Percentiles rank a stretch among this genome's conserved stretches.
Conservation (phyloP, 2,888 invertebrate genomes). For the Campoplex nolae region DNA sequence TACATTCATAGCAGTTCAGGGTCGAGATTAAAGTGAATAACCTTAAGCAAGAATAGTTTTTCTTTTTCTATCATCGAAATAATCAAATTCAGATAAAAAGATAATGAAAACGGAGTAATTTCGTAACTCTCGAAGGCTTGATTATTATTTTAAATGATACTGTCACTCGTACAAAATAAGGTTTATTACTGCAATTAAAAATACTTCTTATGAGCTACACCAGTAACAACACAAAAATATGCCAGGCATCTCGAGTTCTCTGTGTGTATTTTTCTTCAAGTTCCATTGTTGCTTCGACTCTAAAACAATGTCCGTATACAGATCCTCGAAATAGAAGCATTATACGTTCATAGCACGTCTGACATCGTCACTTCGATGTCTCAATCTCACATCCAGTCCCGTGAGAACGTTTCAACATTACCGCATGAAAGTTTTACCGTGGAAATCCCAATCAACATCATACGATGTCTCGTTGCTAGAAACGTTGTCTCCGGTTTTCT, state of each 20-base stretch:
- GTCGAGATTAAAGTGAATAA: background rate
- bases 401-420: slow-evolving; percentile 47
- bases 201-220: background rate
- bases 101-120: background rate
- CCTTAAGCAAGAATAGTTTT: too few relatives aligned
- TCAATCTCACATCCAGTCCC: slow-evolving; percentile 39
- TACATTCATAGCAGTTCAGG: too few relatives aligned
- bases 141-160: background rate
- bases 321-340: slow-evolving; percentile 11
- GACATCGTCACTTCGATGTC: slow-evolving; percentile 35
- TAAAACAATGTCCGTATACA: slow-evolving; percentile 5
- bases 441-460: slow-evolving; percentile 60
- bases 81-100: too few relatives aligned
- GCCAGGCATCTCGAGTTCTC: background rate
- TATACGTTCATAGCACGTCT: slow-evolving; percentile 49
- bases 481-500: slow-evolving; percentile 19
- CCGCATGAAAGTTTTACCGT: slow-evolving; percentile 41
- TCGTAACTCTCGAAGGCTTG: background rate
- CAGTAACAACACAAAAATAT: background rate
- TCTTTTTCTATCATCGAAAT: background rate
- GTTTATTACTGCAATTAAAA: background rate
- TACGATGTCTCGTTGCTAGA: slow-evolving; percentile 26
- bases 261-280: background rate
- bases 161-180: background rate
- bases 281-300: background rate